Evolutionary conservation across 2,888 invertebrate species (phyloP), one percentile per base, ranked within the genome.

Genomic region (Orthosia gracilis): DNA sequence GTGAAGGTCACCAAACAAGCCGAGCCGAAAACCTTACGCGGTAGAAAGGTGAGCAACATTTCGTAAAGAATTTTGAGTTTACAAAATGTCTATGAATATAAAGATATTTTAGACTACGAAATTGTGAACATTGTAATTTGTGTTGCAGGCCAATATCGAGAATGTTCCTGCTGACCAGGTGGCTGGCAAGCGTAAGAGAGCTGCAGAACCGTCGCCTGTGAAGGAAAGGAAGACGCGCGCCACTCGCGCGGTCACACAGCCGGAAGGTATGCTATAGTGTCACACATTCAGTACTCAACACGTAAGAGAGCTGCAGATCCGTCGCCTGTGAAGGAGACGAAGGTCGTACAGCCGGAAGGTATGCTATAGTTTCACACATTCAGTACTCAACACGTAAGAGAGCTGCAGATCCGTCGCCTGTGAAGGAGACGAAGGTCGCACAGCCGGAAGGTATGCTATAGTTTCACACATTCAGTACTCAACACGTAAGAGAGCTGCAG

Each of bases 261-360:
- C 40, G 40, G 40, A 9, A 40, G 40, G 40, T 40, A 40, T 40
- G 40, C 40, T 40, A 40, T 9, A 9, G 40, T 40, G 9, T 40
- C 9, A 40, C 40, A 9, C 40, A 40, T 40, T 9, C 40, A 40
- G 40, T 40, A 40, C 40, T 40, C 31, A 31, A 31, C 31, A 7
- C 89, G 91, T n/a, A 91, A 90, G 68, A 85, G 90, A 68, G 77
- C 85, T 61, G 86, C 84, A 17, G 88, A 87, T 23, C 59, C 83
- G 0, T 78, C 88, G 0, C 84, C 91, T 5, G 79, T 70, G 86
- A 87, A 84, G 86, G 91, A 91, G 55, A 70, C 26, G 11, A 47
- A 31, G 61, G 13, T 61, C 31, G 0, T 1, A 0, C 47, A 23
- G 13, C 18, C 40, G 13, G 57, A 66, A 61, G 82, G 66, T 78